Percentiles rank a stretch among this genome's conserved stretches.
Conservation (phyloP, 2,113 vertebrate genomes). For the Cinclus cinclus region DNA sequence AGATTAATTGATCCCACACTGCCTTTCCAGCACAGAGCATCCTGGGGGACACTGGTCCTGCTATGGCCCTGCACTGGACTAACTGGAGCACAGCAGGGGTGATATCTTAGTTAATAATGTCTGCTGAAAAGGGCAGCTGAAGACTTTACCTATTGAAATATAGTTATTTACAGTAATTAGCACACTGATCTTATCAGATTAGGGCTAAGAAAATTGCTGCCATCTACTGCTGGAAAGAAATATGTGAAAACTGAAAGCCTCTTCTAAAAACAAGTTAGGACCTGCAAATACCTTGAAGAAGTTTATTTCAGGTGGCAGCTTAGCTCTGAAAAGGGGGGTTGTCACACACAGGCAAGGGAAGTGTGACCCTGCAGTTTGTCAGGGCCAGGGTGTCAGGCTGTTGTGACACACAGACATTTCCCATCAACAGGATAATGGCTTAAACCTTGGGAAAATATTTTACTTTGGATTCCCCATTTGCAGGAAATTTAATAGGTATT, state of each 20-base stretch:
- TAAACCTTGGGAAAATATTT: background rate
- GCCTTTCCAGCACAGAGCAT: background rate
- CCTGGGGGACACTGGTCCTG: background rate
- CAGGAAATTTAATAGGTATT: background rate
- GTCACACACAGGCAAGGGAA: background rate
- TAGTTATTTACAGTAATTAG: background rate
- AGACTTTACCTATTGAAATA: background rate
- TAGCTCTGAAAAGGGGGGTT: background rate
- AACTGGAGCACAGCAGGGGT: background rate
- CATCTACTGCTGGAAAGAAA: constrained; percentile 67
- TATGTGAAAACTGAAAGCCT: background rate
- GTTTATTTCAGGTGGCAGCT: background rate
- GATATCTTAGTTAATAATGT: background rate
- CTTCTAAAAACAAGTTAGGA: background rate
- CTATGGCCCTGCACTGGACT: background rate
- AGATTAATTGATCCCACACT: background rate
- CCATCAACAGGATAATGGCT: background rate
- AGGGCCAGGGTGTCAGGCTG: background rate
- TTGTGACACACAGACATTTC: background rate
- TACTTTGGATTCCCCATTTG: background rate
- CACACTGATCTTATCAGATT: background rate
- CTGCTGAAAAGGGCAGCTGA: background rate
- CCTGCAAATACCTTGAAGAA: background rate
- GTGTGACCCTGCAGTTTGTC: background rate
- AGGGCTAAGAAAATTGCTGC: constrained; percentile 68